A percentile compares a stretch with the other conserved stretches of the same genome.
Evolutionary conservation across 1,140 invertebrate genomes (phyloP).

Genomic region (Amyelois transitella): DNA sequence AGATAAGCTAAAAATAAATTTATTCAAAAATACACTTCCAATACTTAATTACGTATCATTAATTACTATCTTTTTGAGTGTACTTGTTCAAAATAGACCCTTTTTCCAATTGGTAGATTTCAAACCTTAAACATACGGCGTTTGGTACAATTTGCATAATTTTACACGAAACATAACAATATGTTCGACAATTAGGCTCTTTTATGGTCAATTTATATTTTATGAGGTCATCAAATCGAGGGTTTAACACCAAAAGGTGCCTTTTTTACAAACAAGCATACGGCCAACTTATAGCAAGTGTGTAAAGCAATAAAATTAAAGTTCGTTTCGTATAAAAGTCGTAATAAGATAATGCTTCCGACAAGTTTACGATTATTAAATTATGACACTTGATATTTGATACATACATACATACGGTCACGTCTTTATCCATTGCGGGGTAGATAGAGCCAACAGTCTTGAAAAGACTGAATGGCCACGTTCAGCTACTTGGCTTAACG

Average conservation of each 20-base stretch:
- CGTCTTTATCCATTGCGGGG: too few relatives aligned
- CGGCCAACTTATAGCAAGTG: too few relatives aligned
- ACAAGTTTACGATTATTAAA: too few relatives aligned
- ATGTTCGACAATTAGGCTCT: conserved; percentile 5
- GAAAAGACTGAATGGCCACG: too few relatives aligned
- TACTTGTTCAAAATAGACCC: not conserved
- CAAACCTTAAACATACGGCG: not conserved
- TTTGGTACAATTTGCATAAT: not conserved
- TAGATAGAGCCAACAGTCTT: too few relatives aligned
- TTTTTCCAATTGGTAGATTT: not conserved
- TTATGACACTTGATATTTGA: too few relatives aligned
- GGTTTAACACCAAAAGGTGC: conserved; percentile 14
- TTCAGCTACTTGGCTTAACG: too few relatives aligned
- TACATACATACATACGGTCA: too few relatives aligned
- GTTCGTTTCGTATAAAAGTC: too few relatives aligned
- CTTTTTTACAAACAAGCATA: too few relatives aligned
- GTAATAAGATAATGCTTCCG: too few relatives aligned
- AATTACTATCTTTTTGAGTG: not conserved
- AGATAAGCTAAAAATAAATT: not conserved
- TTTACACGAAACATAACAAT: conserved; percentile 7
- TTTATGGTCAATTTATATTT: conserved; percentile 35
- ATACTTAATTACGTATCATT: not conserved
- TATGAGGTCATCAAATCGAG: conserved; percentile 34
- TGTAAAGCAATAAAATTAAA: too few relatives aligned
- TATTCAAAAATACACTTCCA: not conserved